phyloP scores from a whole-genome alignment of 2,113 vertebrate species.

The Leptosomus discolor region DNA sequence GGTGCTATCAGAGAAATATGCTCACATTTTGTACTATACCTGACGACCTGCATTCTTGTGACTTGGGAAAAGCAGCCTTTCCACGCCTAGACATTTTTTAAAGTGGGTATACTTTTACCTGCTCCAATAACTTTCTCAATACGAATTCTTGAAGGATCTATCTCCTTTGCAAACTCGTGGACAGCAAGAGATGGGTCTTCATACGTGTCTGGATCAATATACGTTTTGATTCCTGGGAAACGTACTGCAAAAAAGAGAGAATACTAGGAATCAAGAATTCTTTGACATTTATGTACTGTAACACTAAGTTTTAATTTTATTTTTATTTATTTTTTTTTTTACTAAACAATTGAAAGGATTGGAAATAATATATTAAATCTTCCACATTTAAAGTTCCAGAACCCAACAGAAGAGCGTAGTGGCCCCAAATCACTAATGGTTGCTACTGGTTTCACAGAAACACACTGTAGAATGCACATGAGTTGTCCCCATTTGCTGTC shows the following conservation, averaged over 20 bases:
- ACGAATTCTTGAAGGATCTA: conserved; percentile 91
- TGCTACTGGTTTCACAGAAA: neutral
- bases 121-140: conserved; percentile 96
- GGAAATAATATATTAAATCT: neutral
- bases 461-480: neutral
- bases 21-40: neutral
- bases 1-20: neutral
- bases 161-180: conserved; percentile 96
- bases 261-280: neutral
- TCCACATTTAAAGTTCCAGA: neutral
- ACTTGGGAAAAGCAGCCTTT: neutral
- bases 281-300: neutral
- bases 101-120: conserved; percentile 73
- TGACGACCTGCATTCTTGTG: neutral
- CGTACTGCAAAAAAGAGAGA: conserved; percentile 75
- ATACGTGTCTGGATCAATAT: conserved; percentile 93
- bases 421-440: neutral
- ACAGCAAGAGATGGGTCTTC: conserved; percentile 92
- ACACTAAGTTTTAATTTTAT: rapidly evolving
- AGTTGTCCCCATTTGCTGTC: neutral
- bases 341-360: neutral
- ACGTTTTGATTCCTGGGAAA: conserved; percentile 90
- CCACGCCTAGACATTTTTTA: neutral
- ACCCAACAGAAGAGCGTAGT: neutral
- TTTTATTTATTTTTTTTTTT: neutral